A percentile compares a stretch with the other conserved stretches of the same genome.
Evolutionary conservation across 92 coral and sea anemone genomes (phyloP).

Genomic region (Parazoanthus atlanticus): DNA sequence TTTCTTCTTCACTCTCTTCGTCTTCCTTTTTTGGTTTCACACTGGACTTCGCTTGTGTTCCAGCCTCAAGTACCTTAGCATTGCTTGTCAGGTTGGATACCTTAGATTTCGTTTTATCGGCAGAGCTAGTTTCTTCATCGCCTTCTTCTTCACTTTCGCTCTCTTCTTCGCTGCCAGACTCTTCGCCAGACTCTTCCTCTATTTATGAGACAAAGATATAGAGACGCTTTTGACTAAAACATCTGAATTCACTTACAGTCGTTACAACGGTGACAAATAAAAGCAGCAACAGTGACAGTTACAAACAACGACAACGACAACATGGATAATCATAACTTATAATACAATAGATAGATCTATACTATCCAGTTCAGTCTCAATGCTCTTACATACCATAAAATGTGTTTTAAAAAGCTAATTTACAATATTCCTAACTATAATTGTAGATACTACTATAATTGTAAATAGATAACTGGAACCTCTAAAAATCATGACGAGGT

Average conservation of each 20-base stretch:
- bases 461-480: too few species aligned
- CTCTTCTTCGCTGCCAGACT: conserved; percentile 22
- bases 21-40: conserved; percentile 28
- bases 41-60: background rate
- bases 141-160: conserved; percentile 11
- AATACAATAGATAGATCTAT: background rate
- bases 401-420: too few species aligned
- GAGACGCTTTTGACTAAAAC: background rate
- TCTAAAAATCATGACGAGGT: too few species aligned
- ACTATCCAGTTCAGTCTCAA: too few species aligned
- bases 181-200: conserved; percentile 46
- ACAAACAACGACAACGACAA: background rate
- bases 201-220: background rate
- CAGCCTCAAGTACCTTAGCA: conserved; percentile 9
- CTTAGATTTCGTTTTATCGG: conserved; percentile 8
- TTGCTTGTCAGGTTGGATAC: conserved; percentile 4
- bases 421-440: too few species aligned
- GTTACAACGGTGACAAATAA: background rate
- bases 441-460: too few species aligned
- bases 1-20: conserved; percentile 53
- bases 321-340: background rate
- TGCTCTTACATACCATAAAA: too few species aligned
- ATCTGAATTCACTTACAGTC: too few species aligned
- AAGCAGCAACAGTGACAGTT: background rate
- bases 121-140: conserved; percentile 1